phyloP scores from a whole-genome alignment of 2,888 invertebrate species.

The Andrena bicolor region DNA sequence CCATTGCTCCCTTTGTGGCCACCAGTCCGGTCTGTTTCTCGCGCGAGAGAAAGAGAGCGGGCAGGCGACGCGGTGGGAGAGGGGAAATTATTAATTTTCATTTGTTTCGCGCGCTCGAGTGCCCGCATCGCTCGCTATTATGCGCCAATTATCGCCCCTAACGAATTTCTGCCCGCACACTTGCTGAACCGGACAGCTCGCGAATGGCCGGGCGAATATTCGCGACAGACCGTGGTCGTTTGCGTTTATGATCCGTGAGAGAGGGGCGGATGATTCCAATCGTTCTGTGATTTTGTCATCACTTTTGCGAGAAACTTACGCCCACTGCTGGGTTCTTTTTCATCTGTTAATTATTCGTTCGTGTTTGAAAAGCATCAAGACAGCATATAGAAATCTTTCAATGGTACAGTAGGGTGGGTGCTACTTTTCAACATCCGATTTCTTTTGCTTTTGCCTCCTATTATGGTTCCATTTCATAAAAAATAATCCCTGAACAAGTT shows the following conservation, averaged over 20 bases:
- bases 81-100: constrained; percentile 55
- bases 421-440: too few species aligned
- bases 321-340: too few species aligned
- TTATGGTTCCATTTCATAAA: too few species aligned
- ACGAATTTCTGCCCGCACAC: constrained; percentile 40
- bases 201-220: constrained; percentile 24
- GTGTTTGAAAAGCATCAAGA: too few species aligned
- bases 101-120: constrained; percentile 42
- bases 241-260: constrained; percentile 3
- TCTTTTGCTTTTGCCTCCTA: too few species aligned
- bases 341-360: too few species aligned
- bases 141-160: constrained; percentile 49
- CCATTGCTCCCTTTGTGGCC: neutral
- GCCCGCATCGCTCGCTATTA: constrained; percentile 28
- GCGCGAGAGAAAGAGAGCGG: neutral
- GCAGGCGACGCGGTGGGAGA: neutral
- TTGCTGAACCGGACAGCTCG: constrained; percentile 27
- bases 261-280: constrained; percentile 8
- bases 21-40: neutral
- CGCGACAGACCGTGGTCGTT: constrained; percentile 17
- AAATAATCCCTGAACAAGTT: too few species aligned
- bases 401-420: too few species aligned
- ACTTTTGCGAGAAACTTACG: too few species aligned
- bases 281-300: constrained; percentile 5
- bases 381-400: too few species aligned